A percentile compares a stretch with the other conserved stretches of the same genome.
Conservation (phyloP, 1,140 invertebrate genomes). For the Eulimnadia texana region DNA sequence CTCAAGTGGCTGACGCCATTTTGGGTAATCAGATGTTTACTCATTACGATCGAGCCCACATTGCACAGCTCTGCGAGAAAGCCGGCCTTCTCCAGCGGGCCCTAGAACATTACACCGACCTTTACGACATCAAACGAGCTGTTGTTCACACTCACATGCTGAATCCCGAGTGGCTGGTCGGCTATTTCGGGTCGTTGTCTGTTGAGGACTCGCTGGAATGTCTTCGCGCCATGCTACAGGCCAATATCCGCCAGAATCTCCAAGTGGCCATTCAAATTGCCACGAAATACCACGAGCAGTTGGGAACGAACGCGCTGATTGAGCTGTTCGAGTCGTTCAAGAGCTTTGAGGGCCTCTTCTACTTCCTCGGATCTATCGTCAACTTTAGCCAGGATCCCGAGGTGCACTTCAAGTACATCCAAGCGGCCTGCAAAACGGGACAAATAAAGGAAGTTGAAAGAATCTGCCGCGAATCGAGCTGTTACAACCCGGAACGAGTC, state of each 20-base stretch:
- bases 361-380: slow-evolving; percentile 97
- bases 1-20: slow-evolving; percentile 98
- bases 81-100: slow-evolving; percentile 88
- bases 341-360: slow-evolving; percentile 96
- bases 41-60: slow-evolving; percentile 95
- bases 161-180: slow-evolving; percentile 94
- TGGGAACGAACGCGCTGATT: slow-evolving; percentile 89
- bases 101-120: slow-evolving; percentile 80
- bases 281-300: slow-evolving; percentile 97
- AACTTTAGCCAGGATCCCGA: slow-evolving; percentile 99
- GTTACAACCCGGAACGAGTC: slow-evolving; percentile 94
- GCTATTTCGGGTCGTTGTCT: slow-evolving; percentile 93
- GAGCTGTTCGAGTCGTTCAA: slow-evolving; percentile 99
- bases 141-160: slow-evolving; percentile 96
- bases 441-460: slow-evolving; percentile 97
- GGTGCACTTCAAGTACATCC: slow-evolving; percentile 99
- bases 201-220: slow-evolving; percentile 98
- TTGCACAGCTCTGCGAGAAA: slow-evolving; percentile 98
- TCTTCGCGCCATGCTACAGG: slow-evolving; percentile 92
- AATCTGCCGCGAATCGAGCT: slow-evolving; percentile 96
- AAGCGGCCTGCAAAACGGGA: slow-evolving; percentile 90
- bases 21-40: slow-evolving; percentile 99
- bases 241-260: slow-evolving; percentile 94
- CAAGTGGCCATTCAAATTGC: slow-evolving; percentile 96
- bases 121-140: slow-evolving; percentile 98